Conservation (phyloP, 2,797 vertebrate species). For the Setipinna tenuifilis region DNA sequence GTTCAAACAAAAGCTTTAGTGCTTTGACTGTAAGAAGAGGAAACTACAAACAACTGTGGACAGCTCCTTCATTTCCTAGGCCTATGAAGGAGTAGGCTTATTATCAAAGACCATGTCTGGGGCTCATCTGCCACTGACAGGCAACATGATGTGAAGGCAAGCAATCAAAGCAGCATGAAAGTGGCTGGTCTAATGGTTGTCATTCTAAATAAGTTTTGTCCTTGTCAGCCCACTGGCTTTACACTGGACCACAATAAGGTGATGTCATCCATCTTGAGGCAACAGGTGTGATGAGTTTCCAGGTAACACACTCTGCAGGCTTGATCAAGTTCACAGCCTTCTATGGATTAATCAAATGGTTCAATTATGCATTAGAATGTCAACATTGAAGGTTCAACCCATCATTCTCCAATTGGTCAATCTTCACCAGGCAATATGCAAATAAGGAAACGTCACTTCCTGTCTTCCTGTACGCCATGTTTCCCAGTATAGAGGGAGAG, state of each 20-base stretch:
- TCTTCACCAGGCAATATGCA: slow-evolving; percentile 47
- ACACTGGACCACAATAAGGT: not conserved
- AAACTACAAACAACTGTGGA: not conserved
- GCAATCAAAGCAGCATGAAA: not conserved
- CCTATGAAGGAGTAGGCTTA: not conserved
- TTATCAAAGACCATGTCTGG: no score
- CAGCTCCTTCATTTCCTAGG: not conserved
- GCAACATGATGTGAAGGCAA: not conserved
- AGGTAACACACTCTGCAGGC: not conserved
- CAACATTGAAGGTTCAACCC: slow-evolving; percentile 43
- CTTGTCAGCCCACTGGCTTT: not conserved
- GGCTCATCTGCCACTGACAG: not conserved
- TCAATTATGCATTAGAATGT: slow-evolving; percentile 25
- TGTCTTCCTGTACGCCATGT: slow-evolving; percentile 67
- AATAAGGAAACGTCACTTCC: slow-evolving; percentile 64
- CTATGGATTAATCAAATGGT: not conserved
- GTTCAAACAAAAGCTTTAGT: not conserved
- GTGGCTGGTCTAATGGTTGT: not conserved
- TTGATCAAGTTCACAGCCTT: not conserved
- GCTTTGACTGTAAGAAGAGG: not conserved
- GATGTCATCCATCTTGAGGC: not conserved
- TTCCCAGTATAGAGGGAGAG: slow-evolving; percentile 50
- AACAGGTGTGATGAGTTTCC: not conserved
- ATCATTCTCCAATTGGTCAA: slow-evolving; percentile 49
- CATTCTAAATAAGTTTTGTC: not conserved